Percentiles rank a stretch among this genome's conserved stretches.
Evolutionary conservation across 2,888 invertebrate genomes (phyloP).

Genomic region (Notodonta dromedarius): DNA sequence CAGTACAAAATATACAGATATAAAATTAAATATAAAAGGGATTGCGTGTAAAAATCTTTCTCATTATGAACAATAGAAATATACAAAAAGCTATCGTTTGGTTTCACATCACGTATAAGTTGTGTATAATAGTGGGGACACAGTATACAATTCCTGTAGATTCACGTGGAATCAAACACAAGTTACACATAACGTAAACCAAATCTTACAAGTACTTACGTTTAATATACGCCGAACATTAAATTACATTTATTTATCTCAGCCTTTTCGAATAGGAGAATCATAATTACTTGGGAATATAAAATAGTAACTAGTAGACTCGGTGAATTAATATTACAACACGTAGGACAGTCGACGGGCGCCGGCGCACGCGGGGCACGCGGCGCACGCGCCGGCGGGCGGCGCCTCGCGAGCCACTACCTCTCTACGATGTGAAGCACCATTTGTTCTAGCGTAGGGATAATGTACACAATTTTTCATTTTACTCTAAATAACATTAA

Average conservation of each 20-base stretch:
- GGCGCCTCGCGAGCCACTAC: conserved; percentile 47
- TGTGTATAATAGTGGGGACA: conserved; percentile 34
- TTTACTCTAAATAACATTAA: conserved; percentile 77
- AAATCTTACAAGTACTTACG: conserved; percentile 48
- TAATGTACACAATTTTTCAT: conserved; percentile 80
- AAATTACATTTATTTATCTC: conserved; percentile 75
- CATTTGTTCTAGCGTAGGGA: conserved; percentile 84
- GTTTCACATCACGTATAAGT: conserved; percentile 66
- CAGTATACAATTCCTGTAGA: conserved; percentile 12
- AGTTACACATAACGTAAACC: conserved; percentile 59
- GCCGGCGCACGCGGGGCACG: conserved; percentile 12
- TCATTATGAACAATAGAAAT: conserved; percentile 73
- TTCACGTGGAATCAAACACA: conserved; percentile 18
- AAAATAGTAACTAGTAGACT: conserved; percentile 79
- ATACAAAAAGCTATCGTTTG: conserved; percentile 79
- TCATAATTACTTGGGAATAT: conserved; percentile 77
- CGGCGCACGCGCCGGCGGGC: conserved; percentile 36
- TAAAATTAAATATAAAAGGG: conserved; percentile 61
- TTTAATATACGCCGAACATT: conserved; percentile 74
- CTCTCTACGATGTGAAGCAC: conserved; percentile 82
- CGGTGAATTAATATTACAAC: conserved; percentile 73
- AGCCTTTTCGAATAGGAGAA: conserved; percentile 84
- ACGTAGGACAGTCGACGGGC: conserved; percentile 40
- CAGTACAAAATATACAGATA: conserved; percentile 75
- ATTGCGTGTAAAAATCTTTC: conserved; percentile 74